phyloP scores from a whole-genome alignment of 2,888 invertebrate genomes.

The Sussaba pulchella region DNA sequence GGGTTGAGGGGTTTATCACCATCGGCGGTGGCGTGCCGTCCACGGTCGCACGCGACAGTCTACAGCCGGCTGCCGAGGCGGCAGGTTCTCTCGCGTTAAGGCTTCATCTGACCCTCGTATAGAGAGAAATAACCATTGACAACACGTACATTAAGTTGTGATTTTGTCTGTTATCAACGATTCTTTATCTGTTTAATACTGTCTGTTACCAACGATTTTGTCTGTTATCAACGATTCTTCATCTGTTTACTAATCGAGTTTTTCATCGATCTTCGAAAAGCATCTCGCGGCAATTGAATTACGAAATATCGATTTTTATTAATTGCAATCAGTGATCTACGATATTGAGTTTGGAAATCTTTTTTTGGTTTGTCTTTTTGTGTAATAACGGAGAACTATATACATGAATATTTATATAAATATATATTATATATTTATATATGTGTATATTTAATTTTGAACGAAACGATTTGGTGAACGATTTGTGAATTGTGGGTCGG shows the following conservation, averaged over 20 bases:
- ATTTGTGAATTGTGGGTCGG: slow-evolving; percentile 61
- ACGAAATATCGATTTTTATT: background rate
- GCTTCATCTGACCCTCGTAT: background rate
- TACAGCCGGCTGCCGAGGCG: slow-evolving; percentile 80
- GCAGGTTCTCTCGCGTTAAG: slow-evolving; percentile 71
- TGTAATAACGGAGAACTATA: background rate
- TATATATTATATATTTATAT: background rate
- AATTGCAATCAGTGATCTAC: background rate
- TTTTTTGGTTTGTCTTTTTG: slow-evolving; percentile 16
- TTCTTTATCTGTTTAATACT: slow-evolving; percentile 17
- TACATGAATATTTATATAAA: no score
- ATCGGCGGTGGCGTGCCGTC: slow-evolving; percentile 80
- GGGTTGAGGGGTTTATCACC: slow-evolving; percentile 70
- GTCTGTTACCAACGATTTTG: background rate
- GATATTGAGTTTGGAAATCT: background rate
- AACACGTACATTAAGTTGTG: slow-evolving; percentile 1
- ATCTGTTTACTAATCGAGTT: slow-evolving; percentile 25
- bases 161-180: background rate
- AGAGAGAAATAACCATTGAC: no score
- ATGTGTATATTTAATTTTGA: background rate
- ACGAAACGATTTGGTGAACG: slow-evolving; percentile 24
- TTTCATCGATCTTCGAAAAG: background rate
- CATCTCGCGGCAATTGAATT: slow-evolving; percentile 1
- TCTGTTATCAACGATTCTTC: background rate
- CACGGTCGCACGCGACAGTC: slow-evolving; percentile 83